Evolutionary conservation across 2,888 invertebrate genomes (phyloP).

Genomic region (Tromatobia lineatoria): DNA sequence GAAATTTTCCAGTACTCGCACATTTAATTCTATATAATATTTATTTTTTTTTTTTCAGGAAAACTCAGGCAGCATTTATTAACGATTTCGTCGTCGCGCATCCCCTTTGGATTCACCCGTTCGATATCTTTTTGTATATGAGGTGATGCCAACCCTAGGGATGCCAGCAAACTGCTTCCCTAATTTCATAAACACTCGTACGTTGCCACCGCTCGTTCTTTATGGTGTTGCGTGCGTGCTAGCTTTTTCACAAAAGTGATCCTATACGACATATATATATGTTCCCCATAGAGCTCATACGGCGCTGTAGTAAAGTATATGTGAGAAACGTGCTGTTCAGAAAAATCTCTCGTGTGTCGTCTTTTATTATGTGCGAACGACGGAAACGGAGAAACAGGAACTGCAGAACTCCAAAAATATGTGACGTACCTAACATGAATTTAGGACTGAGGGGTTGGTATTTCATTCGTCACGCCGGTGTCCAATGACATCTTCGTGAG

Average conservation of each 20-base stretch:
- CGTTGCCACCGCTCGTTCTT: constrained; percentile 14
- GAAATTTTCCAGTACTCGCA: too few relatives aligned
- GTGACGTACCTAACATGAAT: constrained; percentile 16
- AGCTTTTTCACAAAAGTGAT: constrained; percentile 5
- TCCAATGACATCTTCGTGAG: neutral
- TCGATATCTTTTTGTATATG: neutral
- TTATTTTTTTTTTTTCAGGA: neutral
- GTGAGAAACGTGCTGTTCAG: constrained; percentile 28
- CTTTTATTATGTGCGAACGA: neutral
- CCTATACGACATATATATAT: neutral
- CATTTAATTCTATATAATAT: neutral
- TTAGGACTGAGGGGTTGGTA: constrained; percentile 23
- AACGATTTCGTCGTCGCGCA: neutral
- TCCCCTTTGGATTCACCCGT: neutral
- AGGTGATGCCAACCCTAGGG: neutral
- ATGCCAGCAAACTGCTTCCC: constrained; percentile 5
- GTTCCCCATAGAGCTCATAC: neutral
- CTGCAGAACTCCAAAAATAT: neutral
- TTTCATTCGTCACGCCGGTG: neutral
- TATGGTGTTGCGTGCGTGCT: constrained; percentile 21
- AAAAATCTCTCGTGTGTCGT: neutral
- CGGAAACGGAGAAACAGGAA: constrained; percentile 7
- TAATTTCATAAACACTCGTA: constrained; percentile 35
- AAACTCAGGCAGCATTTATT: neutral
- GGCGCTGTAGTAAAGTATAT: constrained; percentile 16